A percentile compares a stretch with the other conserved stretches of the same genome.
phyloP scores from a whole-genome alignment of 2,113 vertebrate species.

The Corynorhinus townsendii region DNA sequence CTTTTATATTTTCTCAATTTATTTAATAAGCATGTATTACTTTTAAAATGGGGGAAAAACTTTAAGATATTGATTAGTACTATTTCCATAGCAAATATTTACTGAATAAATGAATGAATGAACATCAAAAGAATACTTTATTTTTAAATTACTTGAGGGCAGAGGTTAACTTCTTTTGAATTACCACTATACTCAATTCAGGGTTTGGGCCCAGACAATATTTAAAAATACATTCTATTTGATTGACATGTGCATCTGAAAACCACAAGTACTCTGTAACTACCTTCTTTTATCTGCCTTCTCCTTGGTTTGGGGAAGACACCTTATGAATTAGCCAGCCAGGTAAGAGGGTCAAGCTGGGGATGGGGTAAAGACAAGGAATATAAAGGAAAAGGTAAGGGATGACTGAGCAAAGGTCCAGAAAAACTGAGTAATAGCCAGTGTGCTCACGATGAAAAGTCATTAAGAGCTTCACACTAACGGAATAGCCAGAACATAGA shows the following conservation, averaged over 20 bases:
- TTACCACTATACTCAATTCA: background rate
- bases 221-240: slow-evolving; percentile 7
- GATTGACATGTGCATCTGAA: background rate
- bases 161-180: slow-evolving; percentile 20
- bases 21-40: background rate
- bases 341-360: background rate
- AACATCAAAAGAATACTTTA: background rate
- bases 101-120: slow-evolving; percentile 7
- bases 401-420: background rate
- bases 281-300: background rate
- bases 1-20: slow-evolving; percentile 3
- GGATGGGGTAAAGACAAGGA: background rate
- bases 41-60: background rate
- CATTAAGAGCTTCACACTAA: background rate
- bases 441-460: background rate
- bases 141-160: background rate
- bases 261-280: background rate
- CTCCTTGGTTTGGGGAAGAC: slow-evolving; percentile 14
- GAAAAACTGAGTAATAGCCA: background rate
- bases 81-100: background rate
- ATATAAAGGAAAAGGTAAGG: background rate
- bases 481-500: background rate
- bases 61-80: slow-evolving; percentile 13
- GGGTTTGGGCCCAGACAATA: background rate
- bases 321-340: background rate